Evolutionary conservation across 2,113 vertebrate species (phyloP), one percentile per base, ranked within the genome.

Genomic region (Microcebus griseorufus): DNA sequence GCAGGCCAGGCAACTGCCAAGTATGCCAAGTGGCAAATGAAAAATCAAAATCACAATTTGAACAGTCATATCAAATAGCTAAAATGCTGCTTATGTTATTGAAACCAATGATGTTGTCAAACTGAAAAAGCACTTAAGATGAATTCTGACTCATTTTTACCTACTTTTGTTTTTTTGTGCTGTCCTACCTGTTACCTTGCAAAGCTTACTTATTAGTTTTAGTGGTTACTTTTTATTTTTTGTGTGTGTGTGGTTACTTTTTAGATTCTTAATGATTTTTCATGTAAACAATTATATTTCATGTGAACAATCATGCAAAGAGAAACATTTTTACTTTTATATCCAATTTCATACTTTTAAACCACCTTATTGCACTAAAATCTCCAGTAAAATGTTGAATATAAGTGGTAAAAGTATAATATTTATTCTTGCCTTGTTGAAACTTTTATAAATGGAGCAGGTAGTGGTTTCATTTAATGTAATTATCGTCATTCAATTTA

Each of bases 1-100:
- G 96, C 37, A 98, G 94, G 60, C 98, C 98, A 3, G 97, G 53
- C 45, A 98, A 92, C 95, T 98, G 97, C 99, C 99, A 97, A 39
- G 95, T 85, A 88, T 17, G 37, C 42, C 34, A 22, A 98, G 70
- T 96, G 78, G 95, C 82, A 91, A 81, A 39, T 0, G 48, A 80
- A 92, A 91, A 90, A 55, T 34, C 70, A 48, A 65, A 60, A 5
- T 6, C 69, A 78, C 58, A 91, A 70, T 48, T 75, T 65, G 81
- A 79, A 7, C 6, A n/a, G 34, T 51, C 69, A n/a, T 0, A 69
- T 14, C 78, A 32, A 94, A 58, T 6, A 2, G 29, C 27, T 79
- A 29, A 84, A 90, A 58, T 62, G 20, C 7, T 72, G 9, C 2
- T 93, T 23, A 1, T 55, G 93, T 95, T 76, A 73, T 45, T 80